phyloP scores from a whole-genome alignment of 2,113 vertebrate species.

The Chaetops frenatus region DNA sequence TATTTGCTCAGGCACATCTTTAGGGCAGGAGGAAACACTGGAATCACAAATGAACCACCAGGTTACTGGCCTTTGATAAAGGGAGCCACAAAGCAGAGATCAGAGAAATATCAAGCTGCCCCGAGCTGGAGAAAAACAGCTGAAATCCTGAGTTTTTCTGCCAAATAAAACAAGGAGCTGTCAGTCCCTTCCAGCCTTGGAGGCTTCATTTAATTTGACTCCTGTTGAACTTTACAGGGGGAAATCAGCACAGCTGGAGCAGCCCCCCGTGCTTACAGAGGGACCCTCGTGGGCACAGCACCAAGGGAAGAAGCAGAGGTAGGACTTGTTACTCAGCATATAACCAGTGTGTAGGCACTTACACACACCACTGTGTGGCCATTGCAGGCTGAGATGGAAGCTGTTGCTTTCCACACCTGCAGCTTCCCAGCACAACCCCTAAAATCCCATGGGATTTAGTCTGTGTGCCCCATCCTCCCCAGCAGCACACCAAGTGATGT shows the following conservation, averaged over 20 bases:
- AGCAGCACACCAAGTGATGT: rapidly evolving
- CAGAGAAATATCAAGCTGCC: neutral
- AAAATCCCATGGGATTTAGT: neutral
- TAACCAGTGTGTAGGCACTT: neutral
- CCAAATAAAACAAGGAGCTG: neutral
- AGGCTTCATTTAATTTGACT: neutral
- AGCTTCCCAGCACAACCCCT: neutral
- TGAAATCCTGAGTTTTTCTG: neutral
- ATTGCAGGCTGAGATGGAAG: neutral
- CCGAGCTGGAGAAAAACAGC: neutral
- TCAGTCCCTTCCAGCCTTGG: neutral
- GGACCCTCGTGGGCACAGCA: neutral
- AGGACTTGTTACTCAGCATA: neutral
- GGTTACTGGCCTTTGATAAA: neutral
- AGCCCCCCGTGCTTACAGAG: neutral
- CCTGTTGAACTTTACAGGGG: neutral
- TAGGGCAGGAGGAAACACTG: neutral
- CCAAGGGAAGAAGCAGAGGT: neutral
- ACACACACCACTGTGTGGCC: neutral
- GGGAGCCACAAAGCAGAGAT: neutral
- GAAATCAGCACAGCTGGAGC: neutral
- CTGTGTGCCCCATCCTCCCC: rapidly evolving
- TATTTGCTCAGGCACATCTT: neutral
- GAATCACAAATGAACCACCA: neutral
- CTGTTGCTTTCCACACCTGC: neutral